A percentile compares a stretch with the other conserved stretches of the same genome.
Evolutionary conservation across 2,113 vertebrate species (phyloP).

Genomic region (Antigone vipio): DNA sequence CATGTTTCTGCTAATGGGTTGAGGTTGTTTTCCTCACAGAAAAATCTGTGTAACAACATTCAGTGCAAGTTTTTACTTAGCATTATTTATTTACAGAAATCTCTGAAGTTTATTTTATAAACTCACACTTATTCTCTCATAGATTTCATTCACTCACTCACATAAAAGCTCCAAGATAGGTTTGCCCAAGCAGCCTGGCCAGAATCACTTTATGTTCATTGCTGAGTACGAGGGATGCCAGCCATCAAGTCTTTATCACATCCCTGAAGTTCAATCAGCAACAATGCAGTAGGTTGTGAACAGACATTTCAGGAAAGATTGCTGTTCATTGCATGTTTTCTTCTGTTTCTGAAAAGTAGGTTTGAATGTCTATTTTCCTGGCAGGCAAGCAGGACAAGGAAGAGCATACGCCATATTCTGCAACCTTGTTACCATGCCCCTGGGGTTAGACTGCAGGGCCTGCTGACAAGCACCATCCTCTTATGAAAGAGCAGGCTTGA

Average conservation of each 20-base stretch:
- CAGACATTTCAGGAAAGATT: not conserved
- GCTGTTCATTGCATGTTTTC: not conserved
- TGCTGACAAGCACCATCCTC: not conserved
- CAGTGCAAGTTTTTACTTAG: not conserved
- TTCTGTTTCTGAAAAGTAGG: not conserved
- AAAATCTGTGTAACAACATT: not conserved
- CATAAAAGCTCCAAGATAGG: not conserved
- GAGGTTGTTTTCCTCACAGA: not conserved
- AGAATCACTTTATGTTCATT: not conserved
- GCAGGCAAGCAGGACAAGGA: not conserved
- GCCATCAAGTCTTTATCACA: not conserved
- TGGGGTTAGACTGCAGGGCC: not conserved
- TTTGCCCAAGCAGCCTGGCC: not conserved
- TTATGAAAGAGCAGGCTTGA: rapidly evolving
- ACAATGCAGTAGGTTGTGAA: not conserved
- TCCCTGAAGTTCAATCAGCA: not conserved
- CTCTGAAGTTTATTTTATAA: not conserved
- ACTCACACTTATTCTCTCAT: not conserved
- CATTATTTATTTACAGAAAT: not conserved
- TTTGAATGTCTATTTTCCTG: not conserved
- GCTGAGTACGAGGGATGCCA: not conserved
- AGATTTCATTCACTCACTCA: not conserved
- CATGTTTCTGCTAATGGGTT: not conserved
- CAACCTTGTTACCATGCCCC: not conserved
- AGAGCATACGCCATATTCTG: not conserved